Evolutionary conservation across 2,797 vertebrate genomes (phyloP), one percentile per base, ranked within the genome.

Genomic region (Sternotherus odoratus): DNA sequence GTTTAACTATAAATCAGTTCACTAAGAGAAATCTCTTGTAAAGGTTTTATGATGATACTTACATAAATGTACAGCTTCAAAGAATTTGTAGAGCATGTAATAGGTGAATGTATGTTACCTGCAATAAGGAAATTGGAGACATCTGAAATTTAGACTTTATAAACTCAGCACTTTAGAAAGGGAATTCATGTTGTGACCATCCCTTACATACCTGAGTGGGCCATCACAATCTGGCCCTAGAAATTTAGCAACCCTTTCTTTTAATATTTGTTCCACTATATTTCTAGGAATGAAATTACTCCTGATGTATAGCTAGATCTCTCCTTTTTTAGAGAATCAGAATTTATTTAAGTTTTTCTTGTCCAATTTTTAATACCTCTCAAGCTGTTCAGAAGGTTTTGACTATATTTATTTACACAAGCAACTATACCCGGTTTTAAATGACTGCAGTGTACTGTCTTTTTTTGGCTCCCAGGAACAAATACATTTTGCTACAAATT

Each of bases 131-230:
- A 12, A 81, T 15, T 83, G 84, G 82, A 78, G 86, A 77, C 46
- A 78, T 88, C 30, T 0, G 7, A 85, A 88, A 49, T 85, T 95
- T 83, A 87, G 78, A 63, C 89, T 97, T 96, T 94, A 88, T 91
- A 90, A 92, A 95, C 91, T 95, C 96, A 96, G 91, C 85, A 92
- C 85, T 96, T 96, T 66, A 86, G 66, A 43, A 95, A 75, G 77
- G 88, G 74, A 95, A 92, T 94, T 93, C 66, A 79, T 95, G 90
- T 92, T 96, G 93, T 79, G 94, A 92, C 94, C 94, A 95, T 60
- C 56, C 93, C 90, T 96, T 90, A 95, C 95, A 96, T 95, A 95
- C 91, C 93, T 96, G 96, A 95, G 91, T 74, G 79, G 43, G 74
- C 96, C 96, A 95, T 83, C 93, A 43, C 92, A 94, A 57, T 43